phyloP scores from a whole-genome alignment of 1,140 invertebrate species.

The Harlomillsia oculata region DNA sequence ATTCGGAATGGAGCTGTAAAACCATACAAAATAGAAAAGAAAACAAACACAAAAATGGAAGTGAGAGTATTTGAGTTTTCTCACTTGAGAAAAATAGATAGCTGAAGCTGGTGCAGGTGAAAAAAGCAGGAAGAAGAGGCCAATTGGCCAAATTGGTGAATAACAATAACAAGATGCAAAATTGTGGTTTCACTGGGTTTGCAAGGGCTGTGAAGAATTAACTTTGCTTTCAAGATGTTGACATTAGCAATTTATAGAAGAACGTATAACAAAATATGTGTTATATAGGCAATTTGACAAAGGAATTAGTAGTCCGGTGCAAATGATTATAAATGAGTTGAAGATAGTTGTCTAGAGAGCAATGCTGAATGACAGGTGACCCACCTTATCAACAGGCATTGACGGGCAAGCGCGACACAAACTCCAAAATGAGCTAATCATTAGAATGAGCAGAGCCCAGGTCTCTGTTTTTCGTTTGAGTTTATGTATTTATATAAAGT shows the following conservation, averaged over 20 bases:
- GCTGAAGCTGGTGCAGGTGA: neutral
- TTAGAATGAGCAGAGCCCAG: constrained; percentile 39
- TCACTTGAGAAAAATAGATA: neutral
- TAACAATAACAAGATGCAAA: neutral
- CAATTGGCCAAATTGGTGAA: neutral
- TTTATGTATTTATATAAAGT: constrained; percentile 10
- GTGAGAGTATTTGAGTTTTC: neutral
- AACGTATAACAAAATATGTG: no score
- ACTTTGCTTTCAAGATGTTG: no score
- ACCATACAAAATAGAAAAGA: constrained; percentile 41
- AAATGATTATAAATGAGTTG: constrained; percentile 6
- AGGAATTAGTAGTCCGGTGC: constrained; percentile 16
- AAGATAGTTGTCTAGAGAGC: no score
- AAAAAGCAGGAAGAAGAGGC: constrained; percentile 8
- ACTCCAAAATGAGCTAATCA: constrained; percentile 91
- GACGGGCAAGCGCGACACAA: constrained; percentile 83
- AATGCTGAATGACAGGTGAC: constrained; percentile 21
- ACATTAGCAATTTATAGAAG: no score
- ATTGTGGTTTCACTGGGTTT: no score
- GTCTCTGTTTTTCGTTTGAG: constrained; percentile 6
- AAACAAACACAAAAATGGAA: neutral
- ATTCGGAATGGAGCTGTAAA: constrained; percentile 77
- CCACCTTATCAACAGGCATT: constrained; percentile 87
- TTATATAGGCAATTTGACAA: no score
- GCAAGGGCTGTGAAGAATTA: no score